Evolutionary conservation across 2,113 vertebrate species (phyloP).

Genomic region (Perca flavescens): DNA sequence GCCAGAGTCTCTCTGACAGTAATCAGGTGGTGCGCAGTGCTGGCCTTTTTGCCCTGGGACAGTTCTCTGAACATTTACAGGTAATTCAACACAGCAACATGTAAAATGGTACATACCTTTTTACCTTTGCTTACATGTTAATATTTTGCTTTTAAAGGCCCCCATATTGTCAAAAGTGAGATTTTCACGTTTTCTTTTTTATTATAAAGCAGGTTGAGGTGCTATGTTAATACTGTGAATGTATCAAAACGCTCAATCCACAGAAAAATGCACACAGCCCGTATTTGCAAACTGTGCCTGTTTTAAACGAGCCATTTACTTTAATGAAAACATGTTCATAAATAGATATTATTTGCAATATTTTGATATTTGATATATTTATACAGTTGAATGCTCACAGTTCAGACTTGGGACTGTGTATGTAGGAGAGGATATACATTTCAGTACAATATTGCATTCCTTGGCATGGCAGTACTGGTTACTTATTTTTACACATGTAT

Average conservation of each 20-base stretch:
- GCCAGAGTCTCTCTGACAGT: constrained; percentile 85
- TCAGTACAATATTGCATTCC: neutral
- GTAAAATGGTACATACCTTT: neutral
- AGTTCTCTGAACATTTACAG: constrained; percentile 93
- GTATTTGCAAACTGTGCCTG: no score
- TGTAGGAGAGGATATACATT: neutral
- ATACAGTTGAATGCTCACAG: neutral
- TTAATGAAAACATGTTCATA: no score
- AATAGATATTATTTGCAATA: neutral
- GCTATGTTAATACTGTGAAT: no score
- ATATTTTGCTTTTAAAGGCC: neutral
- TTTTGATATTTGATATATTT: neutral
- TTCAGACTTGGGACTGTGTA: neutral
- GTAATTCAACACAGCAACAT: constrained; percentile 65
- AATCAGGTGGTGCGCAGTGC: constrained; percentile 89
- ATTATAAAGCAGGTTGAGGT: no score
- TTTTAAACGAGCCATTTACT: neutral
- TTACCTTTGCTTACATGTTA: neutral
- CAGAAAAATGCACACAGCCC: no score
- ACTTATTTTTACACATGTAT: neutral
- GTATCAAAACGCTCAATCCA: no score
- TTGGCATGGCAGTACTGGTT: neutral
- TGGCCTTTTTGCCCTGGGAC: constrained; percentile 89
- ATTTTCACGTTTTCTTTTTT: no score
- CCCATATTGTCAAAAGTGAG: no score